Evolutionary conservation across 2,113 vertebrate genomes (phyloP).

Genomic region (Asarcornis scutulata): DNA sequence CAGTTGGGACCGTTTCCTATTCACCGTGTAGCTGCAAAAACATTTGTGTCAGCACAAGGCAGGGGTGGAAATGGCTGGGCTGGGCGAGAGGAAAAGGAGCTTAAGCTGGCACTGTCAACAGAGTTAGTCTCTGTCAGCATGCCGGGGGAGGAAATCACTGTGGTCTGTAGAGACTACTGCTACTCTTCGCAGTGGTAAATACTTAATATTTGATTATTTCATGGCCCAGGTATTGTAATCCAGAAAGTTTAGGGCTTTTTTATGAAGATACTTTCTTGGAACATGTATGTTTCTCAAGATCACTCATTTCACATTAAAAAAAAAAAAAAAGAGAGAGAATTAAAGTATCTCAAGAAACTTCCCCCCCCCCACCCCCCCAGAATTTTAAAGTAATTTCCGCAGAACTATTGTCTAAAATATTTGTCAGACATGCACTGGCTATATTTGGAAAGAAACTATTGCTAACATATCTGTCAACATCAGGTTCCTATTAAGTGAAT

Average conservation of each 20-base stretch:
- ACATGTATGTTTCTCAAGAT: not conserved
- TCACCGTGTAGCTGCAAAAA: not conserved
- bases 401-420: not conserved
- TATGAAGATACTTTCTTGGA: not conserved
- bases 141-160: not conserved
- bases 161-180: not conserved
- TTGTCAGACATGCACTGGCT: not conserved
- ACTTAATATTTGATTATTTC: not conserved
- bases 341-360: not conserved
- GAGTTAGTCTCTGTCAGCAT: not conserved
- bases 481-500: not conserved
- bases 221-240: not conserved
- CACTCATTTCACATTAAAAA: not conserved
- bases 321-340: not conserved
- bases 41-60: not conserved
- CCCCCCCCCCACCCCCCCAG: too few species aligned
- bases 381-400: not conserved
- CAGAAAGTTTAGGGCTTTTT: not conserved
- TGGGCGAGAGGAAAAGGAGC: not conserved
- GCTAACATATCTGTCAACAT: not conserved
- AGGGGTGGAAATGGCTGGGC: conserved; percentile 1
- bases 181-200: not conserved
- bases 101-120: not conserved
- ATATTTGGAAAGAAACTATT: not conserved
- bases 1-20: not conserved